These are phyloP conservation scores for Myiopsitta monachus DNA, from an alignment of 2,113 vertebrate genomes.

Conservation along the genomic window DNA sequence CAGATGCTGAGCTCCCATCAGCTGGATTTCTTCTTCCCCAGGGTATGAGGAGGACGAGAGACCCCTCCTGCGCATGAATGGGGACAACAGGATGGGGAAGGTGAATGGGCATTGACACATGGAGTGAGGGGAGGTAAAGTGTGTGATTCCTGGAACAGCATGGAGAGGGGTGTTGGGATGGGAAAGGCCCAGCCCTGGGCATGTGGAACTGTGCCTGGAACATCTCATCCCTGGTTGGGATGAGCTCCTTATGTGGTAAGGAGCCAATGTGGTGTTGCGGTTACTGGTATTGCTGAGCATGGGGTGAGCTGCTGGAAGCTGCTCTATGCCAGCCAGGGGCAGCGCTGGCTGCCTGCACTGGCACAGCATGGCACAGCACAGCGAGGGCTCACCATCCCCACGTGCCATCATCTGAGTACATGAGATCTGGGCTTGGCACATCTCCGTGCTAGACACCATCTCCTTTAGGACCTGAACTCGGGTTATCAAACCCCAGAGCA, in stretches of 20 bases:
- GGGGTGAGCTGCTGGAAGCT: not conserved
- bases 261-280: fast-evolving
- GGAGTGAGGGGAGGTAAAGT: not conserved
- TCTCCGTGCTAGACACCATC: not conserved
- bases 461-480: not conserved
- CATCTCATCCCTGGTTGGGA: not conserved
- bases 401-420: fast-evolving
- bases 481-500: not conserved
- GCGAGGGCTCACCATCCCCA: fast-evolving
- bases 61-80: not conserved
- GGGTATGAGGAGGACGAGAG: not conserved
- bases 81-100: not conserved
- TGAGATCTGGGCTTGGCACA: not conserved
- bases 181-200: not conserved
- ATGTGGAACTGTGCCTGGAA: fast-evolving
- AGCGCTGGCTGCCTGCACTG: not conserved
- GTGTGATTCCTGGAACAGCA: fast-evolving
- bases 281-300: not conserved
- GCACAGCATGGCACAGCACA: not conserved
- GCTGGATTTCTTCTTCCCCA: not conserved
- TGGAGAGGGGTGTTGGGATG: not conserved
- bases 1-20: not conserved
- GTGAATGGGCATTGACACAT: fast-evolving
- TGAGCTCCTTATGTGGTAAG: not conserved
- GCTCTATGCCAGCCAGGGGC: not conserved